Conservation (phyloP, 2,888 invertebrate species). For the Rotaria socialis region DNA sequence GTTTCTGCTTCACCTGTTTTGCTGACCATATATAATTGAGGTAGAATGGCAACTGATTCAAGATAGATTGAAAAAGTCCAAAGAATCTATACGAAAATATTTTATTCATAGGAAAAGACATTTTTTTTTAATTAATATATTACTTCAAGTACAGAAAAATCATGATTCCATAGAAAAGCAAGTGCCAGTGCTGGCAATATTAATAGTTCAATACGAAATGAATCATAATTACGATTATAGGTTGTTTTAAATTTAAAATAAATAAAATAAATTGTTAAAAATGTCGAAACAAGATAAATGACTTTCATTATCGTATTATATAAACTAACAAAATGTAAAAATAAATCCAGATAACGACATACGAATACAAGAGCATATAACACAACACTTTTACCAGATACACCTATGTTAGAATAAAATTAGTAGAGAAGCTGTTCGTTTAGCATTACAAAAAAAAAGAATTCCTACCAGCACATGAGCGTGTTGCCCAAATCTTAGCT, state of each 20-base stretch:
- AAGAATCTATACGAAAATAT: slow-evolving; percentile 67
- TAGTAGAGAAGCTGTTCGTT: neutral
- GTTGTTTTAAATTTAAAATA: slow-evolving; percentile 89
- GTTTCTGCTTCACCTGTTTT: slow-evolving; percentile 92
- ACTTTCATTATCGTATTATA: slow-evolving; percentile 92
- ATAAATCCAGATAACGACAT: slow-evolving; percentile 81
- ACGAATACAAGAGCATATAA: slow-evolving; percentile 84
- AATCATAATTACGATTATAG: slow-evolving; percentile 94
- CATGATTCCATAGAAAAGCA: slow-evolving; percentile 86
- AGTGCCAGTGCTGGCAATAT: slow-evolving; percentile 79
- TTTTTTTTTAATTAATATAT: slow-evolving; percentile 47
- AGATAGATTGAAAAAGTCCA: slow-evolving; percentile 99
- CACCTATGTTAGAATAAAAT: slow-evolving; percentile 65
- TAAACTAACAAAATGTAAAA: slow-evolving; percentile 83
- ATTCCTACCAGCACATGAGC: slow-evolving; percentile 87
- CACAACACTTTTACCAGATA: slow-evolving; percentile 87
- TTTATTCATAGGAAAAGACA: neutral
- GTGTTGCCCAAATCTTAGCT: slow-evolving; percentile 95
- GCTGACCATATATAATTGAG: slow-evolving; percentile 94
- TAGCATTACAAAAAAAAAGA: slow-evolving; percentile 47
- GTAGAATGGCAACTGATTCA: slow-evolving; percentile 95
- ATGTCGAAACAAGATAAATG: slow-evolving; percentile 47
- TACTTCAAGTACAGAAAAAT: slow-evolving; percentile 85
- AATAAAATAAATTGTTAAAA: slow-evolving; percentile 80
- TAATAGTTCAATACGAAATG: slow-evolving; percentile 92